These are phyloP conservation scores for Phytoseiulus persimilis DNA, from an alignment of 2,888 invertebrate genomes.

Conservation along the genomic window DNA sequence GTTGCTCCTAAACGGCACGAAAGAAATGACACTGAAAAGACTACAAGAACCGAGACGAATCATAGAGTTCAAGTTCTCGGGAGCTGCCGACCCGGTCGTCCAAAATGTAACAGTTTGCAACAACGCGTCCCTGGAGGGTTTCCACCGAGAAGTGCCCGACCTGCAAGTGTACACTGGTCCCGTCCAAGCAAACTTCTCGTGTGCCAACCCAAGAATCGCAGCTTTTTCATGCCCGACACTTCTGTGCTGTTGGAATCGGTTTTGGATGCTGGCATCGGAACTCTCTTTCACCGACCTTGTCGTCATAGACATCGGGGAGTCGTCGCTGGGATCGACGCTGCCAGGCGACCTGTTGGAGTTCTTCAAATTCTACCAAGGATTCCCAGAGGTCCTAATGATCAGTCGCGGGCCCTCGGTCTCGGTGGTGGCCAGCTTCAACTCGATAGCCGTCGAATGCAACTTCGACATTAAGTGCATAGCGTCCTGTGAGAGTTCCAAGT, in stretches of 20 bases:
- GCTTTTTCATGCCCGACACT: slow-evolving; percentile 22
- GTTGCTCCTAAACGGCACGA: slow-evolving; percentile 28
- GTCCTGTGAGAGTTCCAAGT: slow-evolving; percentile 38
- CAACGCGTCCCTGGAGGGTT: slow-evolving; percentile 16
- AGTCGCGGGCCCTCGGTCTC: slow-evolving; percentile 34
- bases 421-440: slow-evolving; percentile 33
- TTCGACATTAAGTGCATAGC: slow-evolving; percentile 36
- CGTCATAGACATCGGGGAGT: slow-evolving; percentile 9
- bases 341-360: slow-evolving; percentile 23
- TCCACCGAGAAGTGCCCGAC: slow-evolving; percentile 24
- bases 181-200: slow-evolving; percentile 25
- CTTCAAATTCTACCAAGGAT: slow-evolving; percentile 27
- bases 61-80: slow-evolving; percentile 34
- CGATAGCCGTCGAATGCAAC: slow-evolving; percentile 34
- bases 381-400: slow-evolving; percentile 30
- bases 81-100: neutral
- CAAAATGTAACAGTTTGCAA: slow-evolving; percentile 33
- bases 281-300: slow-evolving; percentile 27
- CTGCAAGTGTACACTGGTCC: slow-evolving; percentile 32
- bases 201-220: slow-evolving; percentile 13
- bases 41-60: slow-evolving; percentile 15
- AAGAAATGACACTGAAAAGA: neutral
- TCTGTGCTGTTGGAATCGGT: slow-evolving; percentile 31
- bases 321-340: neutral
- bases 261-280: slow-evolving; percentile 30